Conservation (phyloP, 1,140 invertebrate species). For the Sinonovacula constricta region DNA sequence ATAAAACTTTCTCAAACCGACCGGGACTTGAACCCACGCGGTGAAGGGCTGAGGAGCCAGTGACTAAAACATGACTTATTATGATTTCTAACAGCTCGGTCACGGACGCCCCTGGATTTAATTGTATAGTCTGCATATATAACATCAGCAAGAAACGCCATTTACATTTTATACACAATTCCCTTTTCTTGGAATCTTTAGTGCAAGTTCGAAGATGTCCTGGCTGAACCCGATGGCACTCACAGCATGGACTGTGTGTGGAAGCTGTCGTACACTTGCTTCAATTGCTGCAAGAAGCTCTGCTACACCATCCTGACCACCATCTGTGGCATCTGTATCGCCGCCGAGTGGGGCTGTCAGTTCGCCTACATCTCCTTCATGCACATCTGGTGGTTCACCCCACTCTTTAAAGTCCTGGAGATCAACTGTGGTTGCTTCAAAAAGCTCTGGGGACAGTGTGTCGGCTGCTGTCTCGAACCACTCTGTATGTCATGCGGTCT, state of each 20-base stretch:
- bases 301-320: slow-evolving; percentile 86
- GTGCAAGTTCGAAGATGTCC: slow-evolving; percentile 85
- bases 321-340: slow-evolving; percentile 84
- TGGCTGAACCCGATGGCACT: slow-evolving; percentile 87
- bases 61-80: too few species aligned
- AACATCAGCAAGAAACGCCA: too few species aligned
- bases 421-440: slow-evolving; percentile 84
- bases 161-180: too few species aligned
- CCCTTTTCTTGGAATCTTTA: too few species aligned
- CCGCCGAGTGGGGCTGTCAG: slow-evolving; percentile 84
- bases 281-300: slow-evolving; percentile 83
- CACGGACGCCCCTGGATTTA: too few species aligned
- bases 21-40: too few species aligned
- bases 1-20: too few species aligned
- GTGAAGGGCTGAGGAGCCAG: too few species aligned
- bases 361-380: slow-evolving; percentile 87
- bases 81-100: too few species aligned
- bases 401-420: slow-evolving; percentile 63
- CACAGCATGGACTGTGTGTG: slow-evolving; percentile 87
- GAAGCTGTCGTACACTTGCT: slow-evolving; percentile 85
- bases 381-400: slow-evolving; percentile 77
- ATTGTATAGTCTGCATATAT: too few species aligned
- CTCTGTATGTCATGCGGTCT: slow-evolving; percentile 58
- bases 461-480: slow-evolving; percentile 71
- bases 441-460: slow-evolving; percentile 81